A percentile compares a stretch with the other conserved stretches of the same genome.
These are phyloP conservation scores for Halcyon malimbica DNA, from an alignment of 2,113 vertebrate species.

Conservation along the genomic window DNA sequence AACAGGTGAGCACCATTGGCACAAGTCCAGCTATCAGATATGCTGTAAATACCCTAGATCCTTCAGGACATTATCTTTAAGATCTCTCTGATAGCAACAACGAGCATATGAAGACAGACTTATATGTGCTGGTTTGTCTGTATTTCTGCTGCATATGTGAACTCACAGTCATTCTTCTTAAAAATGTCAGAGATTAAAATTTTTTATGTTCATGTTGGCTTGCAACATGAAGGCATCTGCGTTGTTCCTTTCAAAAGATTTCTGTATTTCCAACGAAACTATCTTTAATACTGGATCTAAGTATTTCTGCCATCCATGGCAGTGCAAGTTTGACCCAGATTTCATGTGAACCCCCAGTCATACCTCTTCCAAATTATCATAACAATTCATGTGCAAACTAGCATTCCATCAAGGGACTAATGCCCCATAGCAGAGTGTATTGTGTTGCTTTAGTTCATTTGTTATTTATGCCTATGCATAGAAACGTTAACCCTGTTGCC, in stretches of 20 bases:
- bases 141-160: neutral
- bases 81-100: neutral
- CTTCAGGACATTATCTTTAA: neutral
- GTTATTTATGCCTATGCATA: neutral
- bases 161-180: neutral
- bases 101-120: neutral
- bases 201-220: neutral
- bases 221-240: neutral
- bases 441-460: neutral
- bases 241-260: conserved; percentile 3
- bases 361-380: neutral
- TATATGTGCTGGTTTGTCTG: neutral
- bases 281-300: neutral
- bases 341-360: neutral
- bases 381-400: neutral
- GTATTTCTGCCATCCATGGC: neutral
- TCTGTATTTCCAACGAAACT: neutral
- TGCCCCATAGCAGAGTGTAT: neutral
- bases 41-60: neutral
- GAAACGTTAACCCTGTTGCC: neutral
- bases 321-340: neutral
- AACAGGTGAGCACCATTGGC: neutral
- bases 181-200: neutral
- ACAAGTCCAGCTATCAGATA: neutral
- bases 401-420: neutral